Conservation (phyloP, 2,113 vertebrate genomes). For the Rhinopomastus cyanomelas region DNA sequence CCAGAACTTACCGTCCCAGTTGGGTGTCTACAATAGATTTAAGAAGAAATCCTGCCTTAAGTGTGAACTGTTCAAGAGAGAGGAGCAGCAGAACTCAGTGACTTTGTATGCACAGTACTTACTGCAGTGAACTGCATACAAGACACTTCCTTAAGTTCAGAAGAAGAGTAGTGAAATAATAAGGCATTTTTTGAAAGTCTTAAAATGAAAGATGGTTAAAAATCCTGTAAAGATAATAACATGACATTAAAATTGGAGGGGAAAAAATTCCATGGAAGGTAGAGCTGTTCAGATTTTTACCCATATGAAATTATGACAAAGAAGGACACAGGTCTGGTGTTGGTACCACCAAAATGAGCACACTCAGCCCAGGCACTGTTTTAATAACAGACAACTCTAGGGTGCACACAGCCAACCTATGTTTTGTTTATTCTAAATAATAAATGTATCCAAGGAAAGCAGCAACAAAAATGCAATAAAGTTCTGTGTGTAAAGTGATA, state of each 20-base stretch:
- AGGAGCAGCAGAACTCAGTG: not conserved
- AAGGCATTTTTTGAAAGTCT: not conserved
- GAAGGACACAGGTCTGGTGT: not conserved
- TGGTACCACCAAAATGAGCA: not conserved
- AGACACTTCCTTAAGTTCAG: not conserved
- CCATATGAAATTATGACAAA: not conserved
- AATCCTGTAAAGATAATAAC: conserved; percentile 32
- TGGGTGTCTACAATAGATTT: not conserved
- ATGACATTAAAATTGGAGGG: not conserved
- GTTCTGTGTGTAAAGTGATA: not conserved
- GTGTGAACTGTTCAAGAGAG: not conserved
- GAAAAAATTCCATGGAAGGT: conserved; percentile 6
- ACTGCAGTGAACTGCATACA: not conserved
- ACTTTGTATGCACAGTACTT: not conserved
- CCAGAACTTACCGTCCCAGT: not conserved
- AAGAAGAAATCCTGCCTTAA: conserved; percentile 19
- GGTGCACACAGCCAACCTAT: not conserved
- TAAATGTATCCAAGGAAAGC: not conserved
- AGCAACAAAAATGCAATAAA: not conserved
- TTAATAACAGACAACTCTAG: not conserved
- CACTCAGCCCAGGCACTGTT: not conserved
- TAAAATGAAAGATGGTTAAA: conserved; percentile 24
- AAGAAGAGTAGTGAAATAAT: not conserved
- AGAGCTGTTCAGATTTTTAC: conserved; percentile 11
- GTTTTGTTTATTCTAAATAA: not conserved